phyloP scores from a whole-genome alignment of 2,113 vertebrate genomes.

The Microtus montanus region DNA sequence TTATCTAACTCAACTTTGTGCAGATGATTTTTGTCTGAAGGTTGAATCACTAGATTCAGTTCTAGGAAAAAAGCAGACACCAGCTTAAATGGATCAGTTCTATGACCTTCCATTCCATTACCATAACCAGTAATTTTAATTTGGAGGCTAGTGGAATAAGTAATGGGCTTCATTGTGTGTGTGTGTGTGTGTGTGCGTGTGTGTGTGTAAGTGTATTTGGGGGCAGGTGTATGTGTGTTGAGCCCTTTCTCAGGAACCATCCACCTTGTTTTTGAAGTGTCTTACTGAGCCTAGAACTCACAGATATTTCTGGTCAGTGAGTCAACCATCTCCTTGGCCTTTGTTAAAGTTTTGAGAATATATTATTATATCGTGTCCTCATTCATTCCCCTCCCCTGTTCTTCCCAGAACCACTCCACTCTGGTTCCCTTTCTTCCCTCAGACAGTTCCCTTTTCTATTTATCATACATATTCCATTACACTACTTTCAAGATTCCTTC shows the following conservation, averaged over 20 bases:
- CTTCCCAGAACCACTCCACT: not conserved
- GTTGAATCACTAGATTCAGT: too few relatives aligned
- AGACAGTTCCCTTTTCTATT: not conserved
- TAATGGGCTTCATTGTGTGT: not conserved
- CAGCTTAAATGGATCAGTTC: not conserved
- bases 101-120: not conserved
- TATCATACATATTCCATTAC: not conserved
- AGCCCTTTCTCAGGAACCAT: not conserved
- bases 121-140: not conserved
- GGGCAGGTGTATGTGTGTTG: not conserved
- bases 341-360: not conserved
- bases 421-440: not conserved
- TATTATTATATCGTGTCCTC: not conserved
- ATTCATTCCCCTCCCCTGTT: not conserved
- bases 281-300: not conserved
- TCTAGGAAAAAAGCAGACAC: not conserved
- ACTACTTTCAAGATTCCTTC: not conserved
- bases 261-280: not conserved
- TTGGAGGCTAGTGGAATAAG: not conserved
- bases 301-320: not conserved
- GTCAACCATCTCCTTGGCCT: too few relatives aligned
- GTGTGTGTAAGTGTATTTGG: too few relatives aligned
- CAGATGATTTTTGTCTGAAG: not conserved
- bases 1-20: not conserved
- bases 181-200: not conserved